Percentiles rank a stretch among this genome's conserved stretches.
phyloP scores from a whole-genome alignment of 2,113 vertebrate species.

The Carassius carassius region DNA sequence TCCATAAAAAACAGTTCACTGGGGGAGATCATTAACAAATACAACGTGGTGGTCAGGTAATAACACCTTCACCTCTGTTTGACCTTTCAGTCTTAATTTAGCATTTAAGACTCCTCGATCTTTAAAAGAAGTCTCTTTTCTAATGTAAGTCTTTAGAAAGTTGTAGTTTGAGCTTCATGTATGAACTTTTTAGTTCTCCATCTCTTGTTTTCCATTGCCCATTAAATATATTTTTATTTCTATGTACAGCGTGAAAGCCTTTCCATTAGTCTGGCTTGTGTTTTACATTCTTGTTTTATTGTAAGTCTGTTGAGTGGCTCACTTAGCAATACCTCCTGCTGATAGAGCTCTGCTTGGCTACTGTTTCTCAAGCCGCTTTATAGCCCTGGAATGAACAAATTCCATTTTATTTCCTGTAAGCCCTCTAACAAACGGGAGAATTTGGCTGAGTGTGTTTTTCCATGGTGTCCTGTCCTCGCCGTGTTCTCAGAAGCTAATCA shows the following conservation, averaged over 20 bases:
- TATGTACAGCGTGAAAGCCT: neutral
- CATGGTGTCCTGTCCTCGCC: slow-evolving; percentile 16
- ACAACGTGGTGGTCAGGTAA: slow-evolving; percentile 92
- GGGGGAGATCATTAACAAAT: slow-evolving; percentile 85
- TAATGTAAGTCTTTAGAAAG: neutral
- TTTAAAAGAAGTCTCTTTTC: neutral
- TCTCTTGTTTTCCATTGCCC: neutral
- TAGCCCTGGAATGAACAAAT: slow-evolving; percentile 62
- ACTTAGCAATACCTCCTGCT: neutral
- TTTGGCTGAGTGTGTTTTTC: slow-evolving; percentile 63
- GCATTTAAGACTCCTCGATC: neutral
- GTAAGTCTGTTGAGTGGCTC: neutral
- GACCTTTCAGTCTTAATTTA: neutral
- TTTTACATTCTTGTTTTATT: slow-evolving; percentile 10
- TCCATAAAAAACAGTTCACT: slow-evolving; percentile 90
- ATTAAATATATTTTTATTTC: neutral
- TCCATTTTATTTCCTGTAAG: slow-evolving; percentile 64
- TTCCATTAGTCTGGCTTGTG: neutral
- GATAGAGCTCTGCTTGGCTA: slow-evolving; percentile 21
- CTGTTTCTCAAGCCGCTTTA: slow-evolving; percentile 59
- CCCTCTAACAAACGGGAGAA: slow-evolving; percentile 57
- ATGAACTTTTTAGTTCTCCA: neutral
- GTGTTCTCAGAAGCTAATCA: slow-evolving; percentile 56
- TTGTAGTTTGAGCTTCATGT: no score
- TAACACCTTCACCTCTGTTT: slow-evolving; percentile 30